Base-by-base conservation (phyloP, 2,888 invertebrate genomes). In the Thymelicus sylvestris region DNA sequence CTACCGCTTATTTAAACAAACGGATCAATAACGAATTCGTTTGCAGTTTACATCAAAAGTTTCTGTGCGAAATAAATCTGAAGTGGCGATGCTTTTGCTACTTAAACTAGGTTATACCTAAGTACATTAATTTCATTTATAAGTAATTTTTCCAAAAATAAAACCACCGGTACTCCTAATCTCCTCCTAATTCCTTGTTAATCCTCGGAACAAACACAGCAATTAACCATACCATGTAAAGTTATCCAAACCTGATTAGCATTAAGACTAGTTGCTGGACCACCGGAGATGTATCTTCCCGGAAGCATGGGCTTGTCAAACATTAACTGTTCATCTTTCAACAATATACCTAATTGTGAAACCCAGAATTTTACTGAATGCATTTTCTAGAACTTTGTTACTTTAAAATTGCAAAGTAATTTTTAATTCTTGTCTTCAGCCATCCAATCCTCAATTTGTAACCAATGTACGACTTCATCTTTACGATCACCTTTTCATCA, bases 281-380 rank as follows among this genome's bases (percentile, higher is more conserved):
- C 75, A 75, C 75, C 74, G 57, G 65, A 66, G 71, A 31, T 38
- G 74, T 50, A 60, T 50, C 10, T 71, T 63, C 66, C 15, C 31
- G 15, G 71, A 72, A 72, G 24, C 38, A 62, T 62, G 13, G 6
- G 31, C 7, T 61, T 41, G 8, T 61, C 41, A 44, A 44, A 66
- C n/a, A n/a, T 55, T 3, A 57, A 2, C 15, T 13, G 57, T 38
- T 41, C 5, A 57, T 19, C 15, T 52, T 52, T 52, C 50, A 52
- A 19, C 8, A 8, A 52, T 52, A 52, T 52, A 31, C 31, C 4
- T 31, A 47, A 47, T 47, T 47, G 13, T 47, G 13, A 47, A 47
- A 47, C 31, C 31, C 31, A 31, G 31, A 31, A 31, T 31, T 31
- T 31, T 5, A 31, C 31, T 31, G 5, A 2, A 31, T 1, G 5